A percentile compares a stretch with the other conserved stretches of the same genome.
These are phyloP conservation scores for Apostichopus japonicus DNA, from an alignment of 35 echinoderm and acorn worm genomes.

Conservation along the genomic window DNA sequence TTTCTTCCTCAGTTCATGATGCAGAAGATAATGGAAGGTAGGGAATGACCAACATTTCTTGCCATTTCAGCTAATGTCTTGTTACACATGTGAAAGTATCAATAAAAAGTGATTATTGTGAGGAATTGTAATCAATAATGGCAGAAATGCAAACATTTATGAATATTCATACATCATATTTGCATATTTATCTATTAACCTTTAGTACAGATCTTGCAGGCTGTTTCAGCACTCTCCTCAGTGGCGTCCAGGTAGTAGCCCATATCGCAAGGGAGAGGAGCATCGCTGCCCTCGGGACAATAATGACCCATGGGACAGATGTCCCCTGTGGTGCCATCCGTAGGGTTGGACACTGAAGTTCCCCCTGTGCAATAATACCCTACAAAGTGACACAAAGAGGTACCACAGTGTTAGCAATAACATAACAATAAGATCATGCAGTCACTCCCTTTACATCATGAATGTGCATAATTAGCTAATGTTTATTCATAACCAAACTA, in stretches of 20 bases:
- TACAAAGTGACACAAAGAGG: background rate
- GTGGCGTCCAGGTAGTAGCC: constrained; percentile 87
- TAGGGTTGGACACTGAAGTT: constrained; percentile 73
- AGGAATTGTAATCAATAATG: background rate
- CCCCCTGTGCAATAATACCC: constrained; percentile 87
- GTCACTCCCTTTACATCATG: no score
- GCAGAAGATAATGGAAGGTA: no score
- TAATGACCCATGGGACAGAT: constrained; percentile 87
- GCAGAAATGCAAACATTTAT: no score
- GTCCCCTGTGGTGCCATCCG: constrained; percentile 90
- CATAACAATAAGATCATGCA: background rate
- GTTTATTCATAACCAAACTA: no score
- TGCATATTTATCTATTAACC: constrained; percentile 45
- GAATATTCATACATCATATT: no score
- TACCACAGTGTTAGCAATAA: background rate
- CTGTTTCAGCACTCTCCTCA: constrained; percentile 60
- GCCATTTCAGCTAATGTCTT: no score
- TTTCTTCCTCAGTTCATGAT: no score
- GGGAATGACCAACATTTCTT: no score
- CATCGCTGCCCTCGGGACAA: constrained; percentile 74
- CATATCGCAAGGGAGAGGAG: constrained; percentile 77
- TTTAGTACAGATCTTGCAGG: constrained; percentile 95
- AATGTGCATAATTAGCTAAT: no score
- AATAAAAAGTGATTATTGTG: no score
- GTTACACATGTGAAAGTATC: no score